These are phyloP conservation scores for Colius striatus DNA, from an alignment of 2,113 vertebrate genomes.

Conservation along the genomic window DNA sequence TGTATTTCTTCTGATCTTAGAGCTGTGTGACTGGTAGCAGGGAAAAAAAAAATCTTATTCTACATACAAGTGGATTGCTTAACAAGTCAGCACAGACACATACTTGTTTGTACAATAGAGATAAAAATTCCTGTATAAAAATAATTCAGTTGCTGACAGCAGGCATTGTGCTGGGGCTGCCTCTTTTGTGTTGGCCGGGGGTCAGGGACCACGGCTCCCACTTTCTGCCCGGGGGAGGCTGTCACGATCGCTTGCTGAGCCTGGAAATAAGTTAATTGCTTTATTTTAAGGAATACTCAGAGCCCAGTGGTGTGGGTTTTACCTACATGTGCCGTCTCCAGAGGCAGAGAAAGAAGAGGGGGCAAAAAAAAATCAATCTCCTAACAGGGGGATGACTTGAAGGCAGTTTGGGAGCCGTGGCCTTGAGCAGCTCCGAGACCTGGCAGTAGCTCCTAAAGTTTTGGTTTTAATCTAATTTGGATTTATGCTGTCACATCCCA, in stretches of 20 bases:
- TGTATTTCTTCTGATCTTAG: conserved; percentile 85
- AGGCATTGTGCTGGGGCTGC: conserved; percentile 80
- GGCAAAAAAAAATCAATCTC: neutral
- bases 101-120: conserved; percentile 89
- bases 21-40: conserved; percentile 83
- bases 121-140: conserved; percentile 89
- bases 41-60: conserved; percentile 79
- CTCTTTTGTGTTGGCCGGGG: conserved; percentile 76
- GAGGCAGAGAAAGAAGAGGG: neutral
- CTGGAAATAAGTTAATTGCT: conserved; percentile 90
- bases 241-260: conserved; percentile 80
- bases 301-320: neutral
- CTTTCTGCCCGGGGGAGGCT: conserved; percentile 77
- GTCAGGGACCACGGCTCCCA: conserved; percentile 70
- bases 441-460: conserved; percentile 68
- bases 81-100: conserved; percentile 87
- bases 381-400: conserved; percentile 34
- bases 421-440: conserved; percentile 55
- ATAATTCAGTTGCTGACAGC: conserved; percentile 87
- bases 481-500: conserved; percentile 67
- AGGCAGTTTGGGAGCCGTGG: conserved; percentile 65
- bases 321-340: neutral
- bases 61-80: conserved; percentile 86
- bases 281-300: conserved; percentile 74
- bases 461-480: conserved; percentile 66